Percentiles rank a stretch among this genome's conserved stretches.
These are phyloP conservation scores for Scalopus aquaticus DNA, from an alignment of 2,113 vertebrate species.

Conservation along the genomic window DNA sequence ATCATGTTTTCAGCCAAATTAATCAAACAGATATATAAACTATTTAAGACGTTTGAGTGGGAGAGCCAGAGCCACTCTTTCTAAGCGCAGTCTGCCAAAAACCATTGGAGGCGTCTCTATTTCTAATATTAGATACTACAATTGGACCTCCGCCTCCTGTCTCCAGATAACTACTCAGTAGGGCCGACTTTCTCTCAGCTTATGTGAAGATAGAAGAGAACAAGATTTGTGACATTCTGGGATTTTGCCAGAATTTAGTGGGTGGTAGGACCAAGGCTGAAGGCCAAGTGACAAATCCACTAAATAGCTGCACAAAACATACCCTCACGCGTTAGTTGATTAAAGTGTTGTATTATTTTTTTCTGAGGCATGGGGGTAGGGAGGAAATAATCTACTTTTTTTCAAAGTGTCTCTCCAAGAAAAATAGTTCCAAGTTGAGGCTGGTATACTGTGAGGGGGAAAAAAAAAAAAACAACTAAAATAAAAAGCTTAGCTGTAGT, in stretches of 20 bases:
- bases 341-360: conserved; percentile 60
- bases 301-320: conserved; percentile 45
- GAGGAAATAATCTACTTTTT: conserved; percentile 75
- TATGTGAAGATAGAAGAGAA: conserved; percentile 79
- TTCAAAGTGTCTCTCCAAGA: conserved; percentile 69
- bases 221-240: conserved; percentile 78
- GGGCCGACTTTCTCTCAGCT: conserved; percentile 76
- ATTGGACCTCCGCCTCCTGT: conserved; percentile 86
- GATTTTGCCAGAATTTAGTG: conserved; percentile 80
- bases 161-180: conserved; percentile 82
- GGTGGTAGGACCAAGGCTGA: conserved; percentile 79
- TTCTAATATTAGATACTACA: conserved; percentile 86
- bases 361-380: conserved; percentile 41
- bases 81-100: conserved; percentile 83
- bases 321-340: conserved; percentile 57
- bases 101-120: conserved; percentile 82
- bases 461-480: conserved; percentile 72
- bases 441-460: conserved; percentile 67
- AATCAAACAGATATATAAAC: conserved; percentile 81
- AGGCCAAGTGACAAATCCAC: conserved; percentile 65
- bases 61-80: conserved; percentile 80
- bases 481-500: conserved; percentile 83
- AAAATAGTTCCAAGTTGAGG: conserved; percentile 85
- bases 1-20: conserved; percentile 80
- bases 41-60: conserved; percentile 77